Base-by-base conservation (phyloP, 2,888 invertebrate genomes). In the Volucella zonaria region DNA sequence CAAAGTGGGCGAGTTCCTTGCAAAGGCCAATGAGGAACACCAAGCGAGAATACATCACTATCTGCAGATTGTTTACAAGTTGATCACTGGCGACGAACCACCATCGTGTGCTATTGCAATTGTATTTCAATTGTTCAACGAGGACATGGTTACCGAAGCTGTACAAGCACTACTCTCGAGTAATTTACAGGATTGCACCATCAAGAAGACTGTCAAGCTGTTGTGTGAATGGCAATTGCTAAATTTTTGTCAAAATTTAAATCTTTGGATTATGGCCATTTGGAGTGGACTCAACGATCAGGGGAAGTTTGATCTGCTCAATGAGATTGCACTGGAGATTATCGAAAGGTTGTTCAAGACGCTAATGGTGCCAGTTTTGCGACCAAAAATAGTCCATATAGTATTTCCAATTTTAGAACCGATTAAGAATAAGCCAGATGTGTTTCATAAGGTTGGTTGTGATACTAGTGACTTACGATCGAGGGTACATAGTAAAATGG, bases 191-290 rank as follows among this genome's bases (percentile, higher is more conserved):
- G 80, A 90, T 49, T 87, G 88, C 0, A 94, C 94, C 45, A 92
- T 95, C 9, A 93, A 94, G 15, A 93, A 94, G 62, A 94, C 95
- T 0, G 92, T 96, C 2, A 92, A 93, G 18, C 93, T 94, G 59
- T 92, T 96, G 1, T 95, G 95, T 88, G 92, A 92, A n/a, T 96
- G 96, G 96, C 92, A 93, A 1, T 92, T 93, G 71, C 95, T 95
- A 93, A 93, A 93, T 31, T 93, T 93, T 81, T 94, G 94, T 0
- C 93, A 94, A 2, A 93, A 94, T 58, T 92, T 96, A 0, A 94
- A 94, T 38, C 92, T 93, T 10, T 95, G 96, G 94, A 93, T 96
- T 1, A 91, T 95, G 88, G 93, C 94, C 3, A 94, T 95, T 87
- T 94, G 96, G 88, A 93, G 93, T 87, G 94, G 94, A 0, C 91